Conservation (phyloP, 2,888 invertebrate species). For the Drosophila trichaetosa region DNA sequence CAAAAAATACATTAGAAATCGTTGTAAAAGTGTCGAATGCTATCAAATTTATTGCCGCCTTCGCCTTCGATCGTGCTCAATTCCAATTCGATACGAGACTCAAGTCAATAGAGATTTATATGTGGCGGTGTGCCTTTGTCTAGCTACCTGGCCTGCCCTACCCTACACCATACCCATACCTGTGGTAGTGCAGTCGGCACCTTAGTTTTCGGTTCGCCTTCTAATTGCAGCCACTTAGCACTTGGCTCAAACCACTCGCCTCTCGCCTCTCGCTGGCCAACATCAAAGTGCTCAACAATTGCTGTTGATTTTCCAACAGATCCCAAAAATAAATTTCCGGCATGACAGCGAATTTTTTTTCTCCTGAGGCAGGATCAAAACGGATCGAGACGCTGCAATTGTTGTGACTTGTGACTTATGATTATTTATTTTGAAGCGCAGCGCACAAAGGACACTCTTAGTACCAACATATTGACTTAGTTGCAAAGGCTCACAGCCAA, state of each 20-base stretch:
- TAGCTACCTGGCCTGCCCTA: background rate
- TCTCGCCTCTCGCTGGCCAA: conserved; percentile 9
- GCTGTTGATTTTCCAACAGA: conserved; percentile 66
- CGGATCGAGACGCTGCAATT: conserved; percentile 37
- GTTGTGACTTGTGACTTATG: conserved; percentile 51
- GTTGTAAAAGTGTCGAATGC: conserved; percentile 81
- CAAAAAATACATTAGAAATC: conserved; percentile 28
- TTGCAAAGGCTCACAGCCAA: background rate
- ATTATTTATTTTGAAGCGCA: conserved; percentile 42
- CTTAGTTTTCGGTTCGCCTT: conserved; percentile 37
- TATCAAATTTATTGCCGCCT: conserved; percentile 78
- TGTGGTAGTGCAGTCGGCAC: conserved; percentile 3
- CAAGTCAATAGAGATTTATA: conserved; percentile 41
- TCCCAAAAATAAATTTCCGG: conserved; percentile 69
- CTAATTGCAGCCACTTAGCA: conserved; percentile 80
- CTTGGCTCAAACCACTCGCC: conserved; percentile 42
- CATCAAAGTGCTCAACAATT: conserved; percentile 59
- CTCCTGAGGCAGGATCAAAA: conserved; percentile 24
- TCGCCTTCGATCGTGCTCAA: conserved; percentile 54
- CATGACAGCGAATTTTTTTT: conserved; percentile 61
- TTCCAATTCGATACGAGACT: conserved; percentile 55
- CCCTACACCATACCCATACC: no score
- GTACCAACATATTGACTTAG: conserved; percentile 8
- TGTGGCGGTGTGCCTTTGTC: conserved; percentile 18
- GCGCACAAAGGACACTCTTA: conserved; percentile 9